Base-by-base conservation (phyloP, 1,140 invertebrate genomes). In the Drosophila subpulchrella region DNA sequence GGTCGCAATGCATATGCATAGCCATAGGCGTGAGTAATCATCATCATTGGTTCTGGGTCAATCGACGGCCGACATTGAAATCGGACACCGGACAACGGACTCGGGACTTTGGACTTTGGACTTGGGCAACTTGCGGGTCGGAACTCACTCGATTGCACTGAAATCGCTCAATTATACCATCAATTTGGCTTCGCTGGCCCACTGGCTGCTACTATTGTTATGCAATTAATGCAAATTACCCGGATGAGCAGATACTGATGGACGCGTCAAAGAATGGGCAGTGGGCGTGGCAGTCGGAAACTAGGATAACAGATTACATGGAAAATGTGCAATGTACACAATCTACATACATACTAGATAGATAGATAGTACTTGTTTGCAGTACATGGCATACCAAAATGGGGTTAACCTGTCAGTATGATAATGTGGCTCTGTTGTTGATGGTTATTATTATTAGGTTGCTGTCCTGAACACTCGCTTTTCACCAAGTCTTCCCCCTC, bases 161-260 rank as follows among this genome's bases (percentile, higher is more conserved):
- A 53, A 51, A 55, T 61, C 38, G 39, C 72, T 63, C 46, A 55
- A 75, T 75, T 76, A 67, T 74, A 34, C 17, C 17, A 58, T 66
- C 44, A 48, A 48, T 59, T 58, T 20, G 66, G 13, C 39, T 38
- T 51, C 39, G 6, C 39, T 46, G 13, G 13, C 30, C n/a, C 13
- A 11, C 15, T 30, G 44, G 11, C 15, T 17, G 44, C 44, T 44
- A 17, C 32, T 36, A 67, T 51, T 53, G 70, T 59, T 54, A 36
- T 41, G 61, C 42, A 76, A 76, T 76, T 67, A 76, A 75, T 75
- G 74, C 41, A 67, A 75, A 74, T 75, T 74, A 48, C 51, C n/a
- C 24, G 15, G 39, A 36, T 47, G 47, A 53, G 12, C 39, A 24
- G 27, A 51, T 13, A 15, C 32, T 27, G n/a, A 67, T 24, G n/a